Evolutionary conservation across 2,113 vertebrate genomes (phyloP).

Genomic region (Todiramphus saurophagus): DNA sequence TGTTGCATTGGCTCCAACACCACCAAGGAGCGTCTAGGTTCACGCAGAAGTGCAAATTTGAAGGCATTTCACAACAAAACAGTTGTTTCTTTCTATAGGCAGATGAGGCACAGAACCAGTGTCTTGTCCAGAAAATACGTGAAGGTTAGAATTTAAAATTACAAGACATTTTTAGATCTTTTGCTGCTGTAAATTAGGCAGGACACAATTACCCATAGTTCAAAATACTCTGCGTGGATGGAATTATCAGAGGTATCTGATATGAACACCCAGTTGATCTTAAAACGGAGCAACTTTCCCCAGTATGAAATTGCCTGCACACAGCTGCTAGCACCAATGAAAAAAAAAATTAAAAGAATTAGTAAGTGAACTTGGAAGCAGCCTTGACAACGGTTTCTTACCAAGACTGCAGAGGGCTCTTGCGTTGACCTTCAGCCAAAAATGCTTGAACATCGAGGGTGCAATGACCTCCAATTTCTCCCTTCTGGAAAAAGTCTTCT

Average conservation of each 20-base stretch:
- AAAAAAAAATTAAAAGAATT: not conserved
- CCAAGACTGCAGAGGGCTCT: slow-evolving; percentile 97
- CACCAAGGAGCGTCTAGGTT: not conserved
- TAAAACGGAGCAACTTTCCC: not conserved
- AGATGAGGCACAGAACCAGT: not conserved
- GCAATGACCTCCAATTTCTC: slow-evolving; percentile 90
- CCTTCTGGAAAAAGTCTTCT: slow-evolving; percentile 89
- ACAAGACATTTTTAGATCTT: not conserved
- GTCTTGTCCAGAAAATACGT: not conserved
- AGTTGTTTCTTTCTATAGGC: not conserved
- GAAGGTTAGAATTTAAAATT: not conserved
- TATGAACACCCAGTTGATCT: not conserved
- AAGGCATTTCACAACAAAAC: not conserved
- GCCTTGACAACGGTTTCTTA: slow-evolving; percentile 65
- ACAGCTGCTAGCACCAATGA: not conserved
- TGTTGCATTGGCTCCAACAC: not conserved
- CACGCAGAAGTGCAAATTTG: not conserved
- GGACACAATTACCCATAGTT: not conserved
- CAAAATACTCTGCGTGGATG: not conserved
- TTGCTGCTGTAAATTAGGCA: not conserved
- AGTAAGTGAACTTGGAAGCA: not conserved
- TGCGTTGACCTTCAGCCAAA: slow-evolving; percentile 86
- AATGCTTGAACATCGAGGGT: slow-evolving; percentile 75
- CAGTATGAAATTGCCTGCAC: not conserved
- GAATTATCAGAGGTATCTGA: not conserved